phyloP scores from a whole-genome alignment of 2,888 invertebrate species.

The Cordilura impudica region DNA sequence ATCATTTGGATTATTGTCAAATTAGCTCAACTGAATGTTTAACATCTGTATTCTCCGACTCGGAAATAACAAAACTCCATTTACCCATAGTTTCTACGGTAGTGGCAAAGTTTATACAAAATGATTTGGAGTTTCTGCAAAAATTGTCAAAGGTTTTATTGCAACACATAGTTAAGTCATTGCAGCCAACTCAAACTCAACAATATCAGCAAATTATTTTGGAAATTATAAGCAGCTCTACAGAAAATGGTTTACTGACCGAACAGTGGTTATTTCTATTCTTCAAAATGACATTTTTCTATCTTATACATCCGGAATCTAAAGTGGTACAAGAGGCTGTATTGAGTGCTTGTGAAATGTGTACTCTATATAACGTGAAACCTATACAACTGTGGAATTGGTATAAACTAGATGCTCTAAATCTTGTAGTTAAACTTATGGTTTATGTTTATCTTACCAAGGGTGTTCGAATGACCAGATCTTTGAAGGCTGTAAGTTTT shows the following conservation, averaged over 20 bases:
- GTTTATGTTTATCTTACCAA: conserved; percentile 70
- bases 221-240: conserved; percentile 65
- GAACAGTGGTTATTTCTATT: conserved; percentile 75
- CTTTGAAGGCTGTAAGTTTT: conserved; percentile 70
- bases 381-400: conserved; percentile 75
- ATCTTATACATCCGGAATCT: conserved; percentile 72
- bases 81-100: conserved; percentile 55
- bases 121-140: conserved; percentile 63
- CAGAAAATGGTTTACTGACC: conserved; percentile 64
- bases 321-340: conserved; percentile 74
- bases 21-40: conserved; percentile 48
- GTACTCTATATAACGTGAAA: conserved; percentile 70
- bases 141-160: conserved; percentile 65
- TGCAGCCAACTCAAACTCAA: conserved; percentile 28
- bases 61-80: conserved; percentile 21
- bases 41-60: conserved; percentile 20
- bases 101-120: conserved; percentile 63
- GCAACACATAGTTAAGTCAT: conserved; percentile 52
- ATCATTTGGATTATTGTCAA: conserved; percentile 66
- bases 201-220: conserved; percentile 65
- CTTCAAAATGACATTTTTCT: conserved; percentile 75
- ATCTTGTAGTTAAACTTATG: conserved; percentile 70
- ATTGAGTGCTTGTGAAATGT: conserved; percentile 73
- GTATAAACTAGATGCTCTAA: conserved; percentile 75
- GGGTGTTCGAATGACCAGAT: conserved; percentile 71